Conservation (phyloP, 2,888 invertebrate species). For the Brachylomia viminalis region DNA sequence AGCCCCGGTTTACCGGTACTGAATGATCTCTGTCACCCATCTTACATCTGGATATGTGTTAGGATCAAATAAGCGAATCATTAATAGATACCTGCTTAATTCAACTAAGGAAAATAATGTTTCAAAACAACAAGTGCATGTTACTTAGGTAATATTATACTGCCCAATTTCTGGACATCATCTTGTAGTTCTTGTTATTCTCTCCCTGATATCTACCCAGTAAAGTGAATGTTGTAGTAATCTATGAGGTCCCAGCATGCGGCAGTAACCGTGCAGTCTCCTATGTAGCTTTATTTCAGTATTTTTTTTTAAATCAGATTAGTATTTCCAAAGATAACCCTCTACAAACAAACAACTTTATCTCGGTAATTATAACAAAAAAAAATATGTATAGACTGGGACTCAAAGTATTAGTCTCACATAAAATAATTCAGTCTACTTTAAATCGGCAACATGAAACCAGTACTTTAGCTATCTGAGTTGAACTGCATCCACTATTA, state of each 20-base stretch:
- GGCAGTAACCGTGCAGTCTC: neutral
- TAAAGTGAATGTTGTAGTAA: neutral
- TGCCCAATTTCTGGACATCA: neutral
- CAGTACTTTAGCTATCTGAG: constrained; percentile 1
- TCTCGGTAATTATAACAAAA: neutral
- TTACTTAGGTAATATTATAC: neutral
- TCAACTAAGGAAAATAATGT: neutral
- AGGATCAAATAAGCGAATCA: neutral
- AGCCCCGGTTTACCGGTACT: no score
- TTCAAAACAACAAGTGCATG: neutral
- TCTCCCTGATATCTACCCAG: neutral
- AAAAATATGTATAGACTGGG: neutral
- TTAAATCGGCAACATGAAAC: neutral
- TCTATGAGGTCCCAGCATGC: no score
- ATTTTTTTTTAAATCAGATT: neutral
- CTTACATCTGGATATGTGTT: neutral
- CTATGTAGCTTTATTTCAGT: neutral
- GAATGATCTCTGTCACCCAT: neutral
- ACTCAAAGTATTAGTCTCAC: constrained; percentile 4
- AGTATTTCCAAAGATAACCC: no score
- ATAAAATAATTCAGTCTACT: neutral
- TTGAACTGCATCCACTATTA: neutral
- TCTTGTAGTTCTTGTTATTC: neutral
- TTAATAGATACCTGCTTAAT: neutral
- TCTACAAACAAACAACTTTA: neutral